These are phyloP conservation scores for Neostethus bicornis DNA, from an alignment of 2,797 vertebrate genomes.

Conservation along the genomic window DNA sequence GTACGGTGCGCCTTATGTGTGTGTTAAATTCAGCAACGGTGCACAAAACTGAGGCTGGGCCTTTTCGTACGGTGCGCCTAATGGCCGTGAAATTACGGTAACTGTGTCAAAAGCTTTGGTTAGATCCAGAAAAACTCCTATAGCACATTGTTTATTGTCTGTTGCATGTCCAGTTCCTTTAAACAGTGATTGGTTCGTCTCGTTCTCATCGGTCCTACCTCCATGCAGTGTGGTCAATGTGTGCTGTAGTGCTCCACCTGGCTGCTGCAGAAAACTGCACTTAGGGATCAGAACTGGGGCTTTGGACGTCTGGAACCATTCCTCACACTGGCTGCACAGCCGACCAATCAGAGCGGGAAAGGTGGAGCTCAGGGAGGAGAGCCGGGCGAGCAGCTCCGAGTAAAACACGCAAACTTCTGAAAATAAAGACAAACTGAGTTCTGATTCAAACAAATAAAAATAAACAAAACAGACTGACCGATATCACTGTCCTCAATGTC, in stretches of 20 bases:
- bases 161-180: too few species aligned
- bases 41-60: too few species aligned
- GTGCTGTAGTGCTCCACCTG: slow-evolving; percentile 75
- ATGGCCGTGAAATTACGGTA: too few species aligned
- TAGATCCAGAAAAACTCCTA: too few species aligned
- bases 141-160: too few species aligned
- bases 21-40: too few species aligned
- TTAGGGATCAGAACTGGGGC: slow-evolving; percentile 80
- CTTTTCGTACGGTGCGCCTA: too few species aligned
- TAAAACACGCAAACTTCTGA: slow-evolving; percentile 64
- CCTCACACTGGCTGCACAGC: slow-evolving; percentile 79
- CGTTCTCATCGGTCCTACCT: slow-evolving; percentile 64
- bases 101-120: too few species aligned
- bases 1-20: too few species aligned
- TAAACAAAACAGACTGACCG: slow-evolving; percentile 61
- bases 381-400: slow-evolving; percentile 79
- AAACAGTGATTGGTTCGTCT: too few species aligned
- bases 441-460: neutral
- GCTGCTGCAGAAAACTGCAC: slow-evolving; percentile 81
- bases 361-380: slow-evolving; percentile 62
- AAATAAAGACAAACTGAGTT: neutral
- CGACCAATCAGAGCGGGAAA: slow-evolving; percentile 73
- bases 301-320: slow-evolving; percentile 73
- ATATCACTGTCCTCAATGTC: slow-evolving; percentile 67
- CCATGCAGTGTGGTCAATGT: slow-evolving; percentile 72